Base-by-base conservation (phyloP, 2,888 invertebrate species). In the Habrosyne pyritoides region DNA sequence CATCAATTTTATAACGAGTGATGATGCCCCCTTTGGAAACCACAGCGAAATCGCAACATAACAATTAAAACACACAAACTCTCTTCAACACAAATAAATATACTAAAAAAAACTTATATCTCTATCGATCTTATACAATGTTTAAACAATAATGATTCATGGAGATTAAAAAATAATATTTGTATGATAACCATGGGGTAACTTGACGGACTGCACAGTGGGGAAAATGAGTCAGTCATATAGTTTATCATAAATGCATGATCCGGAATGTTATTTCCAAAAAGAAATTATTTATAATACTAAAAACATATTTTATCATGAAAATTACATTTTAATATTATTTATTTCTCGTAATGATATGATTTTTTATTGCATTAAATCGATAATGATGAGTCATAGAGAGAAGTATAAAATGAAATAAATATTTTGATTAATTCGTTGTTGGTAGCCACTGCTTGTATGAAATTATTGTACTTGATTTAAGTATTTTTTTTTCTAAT, bases 81-180 rank as follows among this genome's bases (percentile, higher is more conserved):
- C 71, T 77, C 75, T 33, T 77, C 79, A 75, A 86, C 82, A 87
- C 77, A 85, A 82, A 84, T 86, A 88, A 86, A 87, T 86, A 86
- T 80, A 73, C 75, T 78, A 83, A 78, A 79, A 81, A 79, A 77
- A 77, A 68, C 73, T 72, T 73, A 77, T 55, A 63, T 57, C 66
- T 61, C 72, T 66, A 69, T 54, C 62, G 61, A 28, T 67, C 60
- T 66, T 54, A 66, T 67, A 70, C 61, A 67, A 67, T 68, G 21
- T 50, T 50, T 4, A 50, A 50, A 42, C 24, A 50, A 50, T 28
- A 28, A 49, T 49, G 48, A 49, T 49, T 49, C n/a, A 8, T 42
- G 28, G 21, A 50, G 30, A 50, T 28, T 59, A 54, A 52, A n/a
- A 56, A 52, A 21, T 42, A 49, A 56, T 68, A 71, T 64, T 71